Base-by-base conservation (phyloP, 2,888 invertebrate species). In the Philopedon plagiatum region DNA sequence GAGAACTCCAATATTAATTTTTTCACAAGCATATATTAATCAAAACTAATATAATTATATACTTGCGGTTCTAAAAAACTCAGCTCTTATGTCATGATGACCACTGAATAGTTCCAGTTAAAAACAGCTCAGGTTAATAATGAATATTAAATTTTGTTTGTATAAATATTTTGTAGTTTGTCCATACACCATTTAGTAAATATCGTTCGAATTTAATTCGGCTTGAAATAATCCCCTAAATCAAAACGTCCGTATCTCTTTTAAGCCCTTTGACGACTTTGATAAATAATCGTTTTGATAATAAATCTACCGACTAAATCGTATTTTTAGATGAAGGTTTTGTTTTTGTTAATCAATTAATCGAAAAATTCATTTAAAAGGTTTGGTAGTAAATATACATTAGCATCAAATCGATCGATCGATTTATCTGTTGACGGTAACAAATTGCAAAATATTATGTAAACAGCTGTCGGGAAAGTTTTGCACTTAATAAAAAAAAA, bases 231-330 rank as follows among this genome's bases (percentile, higher is more conserved):
- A 23, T 23, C 49, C 23, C 23, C 18, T 49, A 49, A 49, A 49
- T 49, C 49, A 49, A 49, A 49, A 49, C 49, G 49, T 49, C 23
- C 23, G n/a, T n/a, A 49, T 49, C 23, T 49, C 49, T 23, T 4
- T 23, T 23, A 49, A 49, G 49, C 23, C 7, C 49, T 23, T 23
- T 49, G 18, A 49, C n/a, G 23, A 49, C 49, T 49, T 23, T 21
- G 21, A 49, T 49, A 49, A 49, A 49, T 49, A 49, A n/a, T 49
- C 19, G 44, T 18, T 44, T 19, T 8, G 19, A 44, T 44, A 44
- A 18, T 19, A 44, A 44, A 44, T 44, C 9, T 44, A 19, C 19
- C 44, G 19, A 19, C 19, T 19, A 18, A 44, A 44, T 19, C 8
- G 44, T 44, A 19, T 44, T 44, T 44, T 44, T 19, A 19, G 39